Percentiles rank a stretch among this genome's conserved stretches.
phyloP scores from a whole-genome alignment of 2,113 vertebrate genomes.

The Odontesthes bonariensis region DNA sequence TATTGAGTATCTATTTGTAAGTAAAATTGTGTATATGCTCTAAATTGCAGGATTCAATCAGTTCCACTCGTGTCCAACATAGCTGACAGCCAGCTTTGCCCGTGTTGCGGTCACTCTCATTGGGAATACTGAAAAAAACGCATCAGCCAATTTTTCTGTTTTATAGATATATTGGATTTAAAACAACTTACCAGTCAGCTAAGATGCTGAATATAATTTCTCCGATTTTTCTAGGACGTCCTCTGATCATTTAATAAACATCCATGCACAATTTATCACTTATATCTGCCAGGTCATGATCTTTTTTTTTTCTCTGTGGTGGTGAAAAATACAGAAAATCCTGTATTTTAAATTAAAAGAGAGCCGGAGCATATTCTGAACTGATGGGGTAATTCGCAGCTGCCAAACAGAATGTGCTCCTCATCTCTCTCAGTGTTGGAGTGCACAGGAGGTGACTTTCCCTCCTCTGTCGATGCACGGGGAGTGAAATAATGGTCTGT shows the following conservation, averaged over 20 bases:
- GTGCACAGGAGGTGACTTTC: constrained; percentile 33
- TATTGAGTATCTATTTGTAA: too few species aligned
- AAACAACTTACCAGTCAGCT: constrained; percentile 19
- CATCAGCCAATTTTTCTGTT: not conserved
- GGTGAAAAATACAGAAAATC: constrained; percentile 14
- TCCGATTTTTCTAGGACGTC: constrained; percentile 37
- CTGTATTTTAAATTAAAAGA: constrained; percentile 29
- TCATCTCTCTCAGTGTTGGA: constrained; percentile 66
- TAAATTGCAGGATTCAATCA: too few species aligned
- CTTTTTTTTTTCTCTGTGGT: constrained; percentile 8
- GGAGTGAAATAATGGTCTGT: constrained; percentile 35
- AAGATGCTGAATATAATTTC: not conserved
- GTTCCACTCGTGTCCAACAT: too few species aligned
- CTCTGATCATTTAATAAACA: constrained; percentile 60
- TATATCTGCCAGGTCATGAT: constrained; percentile 44
- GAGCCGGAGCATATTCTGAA: constrained; percentile 25
- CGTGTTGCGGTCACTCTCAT: not conserved
- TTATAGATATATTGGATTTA: not conserved
- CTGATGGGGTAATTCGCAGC: constrained; percentile 50
- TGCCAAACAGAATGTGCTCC: constrained; percentile 75
- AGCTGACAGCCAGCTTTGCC: not conserved
- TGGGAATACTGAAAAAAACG: not conserved
- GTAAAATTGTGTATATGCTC: too few species aligned
- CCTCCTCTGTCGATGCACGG: constrained; percentile 25
- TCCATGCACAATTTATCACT: constrained; percentile 46